These are phyloP conservation scores for Caenorhabditis sp. DNA, from an alignment of 2,888 invertebrate species.

Conservation along the genomic window DNA sequence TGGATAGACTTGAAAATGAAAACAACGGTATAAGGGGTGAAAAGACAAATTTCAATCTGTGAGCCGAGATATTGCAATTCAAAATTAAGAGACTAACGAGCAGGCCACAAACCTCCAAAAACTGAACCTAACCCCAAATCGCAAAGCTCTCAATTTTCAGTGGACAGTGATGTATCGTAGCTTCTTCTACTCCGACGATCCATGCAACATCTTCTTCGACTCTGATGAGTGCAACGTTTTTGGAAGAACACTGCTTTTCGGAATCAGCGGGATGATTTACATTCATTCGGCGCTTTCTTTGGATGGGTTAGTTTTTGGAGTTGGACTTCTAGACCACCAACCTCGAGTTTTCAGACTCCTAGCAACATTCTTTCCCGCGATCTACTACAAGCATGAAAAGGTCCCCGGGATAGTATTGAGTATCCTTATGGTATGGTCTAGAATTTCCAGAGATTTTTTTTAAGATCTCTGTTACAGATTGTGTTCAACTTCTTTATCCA, in stretches of 20 bases:
- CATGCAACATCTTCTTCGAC: slow-evolving; percentile 46
- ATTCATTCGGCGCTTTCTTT: slow-evolving; percentile 47
- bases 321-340: background rate
- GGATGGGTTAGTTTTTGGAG: slow-evolving; percentile 32
- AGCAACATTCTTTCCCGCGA: slow-evolving; percentile 27
- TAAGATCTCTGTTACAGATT: slow-evolving; percentile 23
- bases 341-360: slow-evolving; percentile 23
- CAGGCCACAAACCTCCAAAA: no score
- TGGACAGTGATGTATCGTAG: slow-evolving; percentile 53
- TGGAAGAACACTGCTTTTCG: slow-evolving; percentile 16
- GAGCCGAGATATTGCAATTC: background rate
- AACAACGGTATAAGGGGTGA: no score
- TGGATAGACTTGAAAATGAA: background rate
- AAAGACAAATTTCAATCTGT: no score
- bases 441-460: background rate
- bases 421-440: slow-evolving; percentile 22
- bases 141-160: slow-evolving; percentile 16
- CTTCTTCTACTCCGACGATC: slow-evolving; percentile 57
- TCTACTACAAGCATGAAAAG: slow-evolving; percentile 25
- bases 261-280: slow-evolving; percentile 50
- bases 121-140: no score
- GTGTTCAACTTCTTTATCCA: slow-evolving; percentile 35
- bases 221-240: slow-evolving; percentile 27
- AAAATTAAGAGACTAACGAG: background rate
- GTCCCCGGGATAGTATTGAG: slow-evolving; percentile 26